phyloP scores from a whole-genome alignment of 2,113 vertebrate species.

The Pelodiscus sinensis region DNA sequence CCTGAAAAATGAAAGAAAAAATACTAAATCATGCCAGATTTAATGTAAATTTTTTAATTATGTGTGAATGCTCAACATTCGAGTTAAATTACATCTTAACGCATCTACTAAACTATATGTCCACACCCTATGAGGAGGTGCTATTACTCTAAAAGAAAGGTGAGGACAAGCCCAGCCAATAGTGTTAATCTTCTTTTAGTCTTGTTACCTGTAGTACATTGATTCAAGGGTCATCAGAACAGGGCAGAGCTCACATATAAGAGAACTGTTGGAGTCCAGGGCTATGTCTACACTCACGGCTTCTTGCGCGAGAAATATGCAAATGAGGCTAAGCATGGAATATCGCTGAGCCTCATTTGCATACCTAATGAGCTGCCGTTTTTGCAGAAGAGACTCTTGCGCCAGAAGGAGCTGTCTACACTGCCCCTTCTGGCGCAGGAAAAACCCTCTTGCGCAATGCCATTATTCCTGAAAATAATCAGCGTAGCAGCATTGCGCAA shows the following conservation, averaged over 20 bases:
- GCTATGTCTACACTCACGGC: no score
- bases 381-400: no score
- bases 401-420: no score
- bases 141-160: slow-evolving; percentile 54
- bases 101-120: slow-evolving; percentile 61
- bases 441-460: no score
- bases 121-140: slow-evolving; percentile 13
- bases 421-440: no score
- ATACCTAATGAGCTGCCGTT: no score
- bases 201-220: not conserved
- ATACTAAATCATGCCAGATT: not conserved
- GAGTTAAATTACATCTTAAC: slow-evolving; percentile 67
- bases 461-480: no score
- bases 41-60: slow-evolving; percentile 75
- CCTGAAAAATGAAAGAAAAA: not conserved
- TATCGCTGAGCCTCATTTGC: no score
- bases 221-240: not conserved
- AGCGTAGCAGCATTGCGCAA: no score
- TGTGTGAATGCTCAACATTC: slow-evolving; percentile 60
- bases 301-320: no score
- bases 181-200: slow-evolving; percentile 30
- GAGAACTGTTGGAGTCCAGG: no score
- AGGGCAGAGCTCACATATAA: not conserved
- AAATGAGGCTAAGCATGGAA: no score
- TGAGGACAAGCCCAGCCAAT: slow-evolving; percentile 42